A percentile compares a stretch with the other conserved stretches of the same genome.
These are phyloP conservation scores for Hydrochoerus hydrochaeris DNA, from an alignment of 2,113 vertebrate genomes.

Conservation along the genomic window DNA sequence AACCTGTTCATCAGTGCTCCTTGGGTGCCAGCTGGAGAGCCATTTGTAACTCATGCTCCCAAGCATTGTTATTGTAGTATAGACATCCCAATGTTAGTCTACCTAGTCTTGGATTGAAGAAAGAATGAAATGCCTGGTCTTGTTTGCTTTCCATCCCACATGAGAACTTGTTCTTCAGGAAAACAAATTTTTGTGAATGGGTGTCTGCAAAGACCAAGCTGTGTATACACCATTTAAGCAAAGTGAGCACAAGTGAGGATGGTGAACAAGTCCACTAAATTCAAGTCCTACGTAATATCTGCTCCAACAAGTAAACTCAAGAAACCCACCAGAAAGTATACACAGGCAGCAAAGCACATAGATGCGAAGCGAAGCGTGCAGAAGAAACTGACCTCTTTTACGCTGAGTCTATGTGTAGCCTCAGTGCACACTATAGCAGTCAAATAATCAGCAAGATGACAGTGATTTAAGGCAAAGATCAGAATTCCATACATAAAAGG, in stretches of 20 bases:
- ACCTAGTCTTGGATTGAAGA: not conserved
- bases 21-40: not conserved
- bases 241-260: not conserved
- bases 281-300: not conserved
- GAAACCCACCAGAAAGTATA: not conserved
- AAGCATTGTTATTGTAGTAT: not conserved
- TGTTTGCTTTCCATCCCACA: not conserved
- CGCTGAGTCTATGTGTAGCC: not conserved
- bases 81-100: not conserved
- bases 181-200: not conserved
- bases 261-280: not conserved
- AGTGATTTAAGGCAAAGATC: not conserved
- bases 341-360: not conserved
- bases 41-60: not conserved
- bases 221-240: not conserved
- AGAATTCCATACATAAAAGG: not conserved
- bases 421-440: rapidly evolving
- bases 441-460: not conserved
- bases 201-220: not conserved
- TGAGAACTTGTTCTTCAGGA: not conserved
- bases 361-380: no score
- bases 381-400: not conserved
- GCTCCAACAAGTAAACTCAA: no score
- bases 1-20: not conserved
- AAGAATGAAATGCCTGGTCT: not conserved